Conservation (phyloP, 2,888 invertebrate species). For the Trilocha varians region DNA sequence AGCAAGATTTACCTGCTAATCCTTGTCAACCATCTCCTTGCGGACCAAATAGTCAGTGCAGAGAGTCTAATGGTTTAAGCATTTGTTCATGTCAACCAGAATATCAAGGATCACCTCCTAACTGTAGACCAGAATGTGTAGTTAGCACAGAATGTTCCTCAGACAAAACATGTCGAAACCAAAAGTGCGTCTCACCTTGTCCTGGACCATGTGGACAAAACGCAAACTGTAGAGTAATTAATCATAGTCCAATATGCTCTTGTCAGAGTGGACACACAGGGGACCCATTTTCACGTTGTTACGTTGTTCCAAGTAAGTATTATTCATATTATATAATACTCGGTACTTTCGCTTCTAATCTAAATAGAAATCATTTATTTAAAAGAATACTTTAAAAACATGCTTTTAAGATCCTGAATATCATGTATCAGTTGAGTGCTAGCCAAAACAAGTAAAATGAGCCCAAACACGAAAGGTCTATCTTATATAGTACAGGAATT, state of each 20-base stretch:
- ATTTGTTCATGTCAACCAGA: conserved; percentile 81
- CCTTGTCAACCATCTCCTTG: conserved; percentile 77
- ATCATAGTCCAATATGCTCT: conserved; percentile 81
- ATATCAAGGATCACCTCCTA: conserved; percentile 78
- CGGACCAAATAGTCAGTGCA: conserved; percentile 76
- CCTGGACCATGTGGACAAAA: conserved; percentile 81
- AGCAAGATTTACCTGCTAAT: conserved; percentile 43
- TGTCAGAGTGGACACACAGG: conserved; percentile 75
- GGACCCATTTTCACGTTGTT: conserved; percentile 79
- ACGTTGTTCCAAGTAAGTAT: conserved; percentile 53
- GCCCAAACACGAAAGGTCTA: too few relatives aligned
- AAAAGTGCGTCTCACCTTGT: conserved; percentile 82
- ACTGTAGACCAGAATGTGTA: conserved; percentile 83
- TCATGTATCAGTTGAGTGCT: too few relatives aligned
- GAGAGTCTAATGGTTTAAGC: conserved; percentile 72
- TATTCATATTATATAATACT: neutral
- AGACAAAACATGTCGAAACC: conserved; percentile 77
- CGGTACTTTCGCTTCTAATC: neutral
- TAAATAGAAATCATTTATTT: neutral
- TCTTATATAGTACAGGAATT: too few relatives aligned
- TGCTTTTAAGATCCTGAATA: too few relatives aligned
- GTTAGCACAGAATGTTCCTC: conserved; percentile 78
- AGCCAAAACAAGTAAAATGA: too few relatives aligned
- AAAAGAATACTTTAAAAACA: neutral
- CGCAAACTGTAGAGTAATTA: conserved; percentile 79